Evolutionary conservation across 1,140 invertebrate genomes (phyloP), one percentile per base, ranked within the genome.

Genomic region (Diorhabda carinulata): DNA sequence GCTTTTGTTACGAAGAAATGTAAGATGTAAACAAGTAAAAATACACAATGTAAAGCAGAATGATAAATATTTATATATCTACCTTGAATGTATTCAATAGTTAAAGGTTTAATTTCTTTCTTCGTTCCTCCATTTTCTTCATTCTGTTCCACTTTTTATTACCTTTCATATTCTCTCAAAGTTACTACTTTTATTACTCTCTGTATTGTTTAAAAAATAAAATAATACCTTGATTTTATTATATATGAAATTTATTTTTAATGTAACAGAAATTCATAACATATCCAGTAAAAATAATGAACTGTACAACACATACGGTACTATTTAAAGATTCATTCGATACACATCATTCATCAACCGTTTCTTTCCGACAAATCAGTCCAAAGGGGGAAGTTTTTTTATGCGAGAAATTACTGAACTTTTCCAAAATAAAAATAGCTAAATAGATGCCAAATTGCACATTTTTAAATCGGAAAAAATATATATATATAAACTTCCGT

Each of bases 201-300:
- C 1, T 25, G 25, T 25, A 25, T 1, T 25, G 25, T 3, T 52
- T 52, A 64, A 47, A 56, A 41, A 47, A 45, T 8, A n/a, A 9
- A 64, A 64, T 58, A 66, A 66, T 41, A 57, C 44, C 9, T 3
- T 3, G 3, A 47, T 52, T 40, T 66, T 56, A 61, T 66, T 70
- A 61, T 70, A 61, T 70, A 62, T 43, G 41, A 70, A 70, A 70
- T 70, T 52, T 70, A 70, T 66, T 70, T 64, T 66, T 66, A 66
- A 70, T 66, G 25, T 57, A 70, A 57, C 57, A 66, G 60, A 70
- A 66, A 66, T 70, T 66, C 58, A 70, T 61, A 70, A 61, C 57
- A 68, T 42, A 67, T 56, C 43, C 41, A 66, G 10, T 52, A 66
- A 66, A 57, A 70, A 10, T 61, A 67, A 4, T 2, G 44, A 66